phyloP scores from a whole-genome alignment of 2,113 vertebrate genomes.

The Struthio camelus region DNA sequence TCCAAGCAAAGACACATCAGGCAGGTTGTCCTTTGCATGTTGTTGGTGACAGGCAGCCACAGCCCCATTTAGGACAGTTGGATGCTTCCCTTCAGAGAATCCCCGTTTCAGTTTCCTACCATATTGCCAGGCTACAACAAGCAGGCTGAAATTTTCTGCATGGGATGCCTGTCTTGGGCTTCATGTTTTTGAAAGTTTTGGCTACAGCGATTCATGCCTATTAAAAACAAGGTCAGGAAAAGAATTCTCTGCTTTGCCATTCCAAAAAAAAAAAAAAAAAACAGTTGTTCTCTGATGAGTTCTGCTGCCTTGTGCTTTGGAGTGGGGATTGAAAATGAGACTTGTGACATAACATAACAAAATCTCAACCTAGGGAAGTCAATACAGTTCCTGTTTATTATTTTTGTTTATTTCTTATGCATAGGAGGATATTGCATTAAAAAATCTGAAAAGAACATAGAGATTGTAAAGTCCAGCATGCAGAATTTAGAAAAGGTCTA shows the following conservation, averaged over 20 bases:
- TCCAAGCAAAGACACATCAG: neutral
- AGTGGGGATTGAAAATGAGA: neutral
- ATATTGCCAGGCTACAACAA: neutral
- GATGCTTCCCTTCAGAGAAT: neutral
- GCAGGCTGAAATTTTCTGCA: neutral
- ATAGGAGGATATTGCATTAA: neutral
- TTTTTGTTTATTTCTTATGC: neutral
- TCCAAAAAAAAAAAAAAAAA: neutral
- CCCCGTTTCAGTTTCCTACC: neutral
- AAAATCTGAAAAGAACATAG: neutral
- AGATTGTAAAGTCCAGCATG: neutral
- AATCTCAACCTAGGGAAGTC: neutral
- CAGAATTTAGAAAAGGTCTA: neutral
- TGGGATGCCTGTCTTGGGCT: neutral
- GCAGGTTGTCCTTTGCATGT: neutral
- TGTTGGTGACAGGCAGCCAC: neutral
- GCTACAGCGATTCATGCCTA: neutral
- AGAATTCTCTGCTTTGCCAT: neutral
- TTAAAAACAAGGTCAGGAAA: neutral
- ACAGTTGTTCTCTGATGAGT: accelerated
- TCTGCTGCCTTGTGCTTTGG: neutral
- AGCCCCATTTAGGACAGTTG: neutral
- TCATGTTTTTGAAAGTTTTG: neutral
- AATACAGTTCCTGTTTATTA: neutral
- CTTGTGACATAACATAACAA: neutral